Conservation (phyloP, 2,888 invertebrate genomes). For the Gerris lacustris region DNA sequence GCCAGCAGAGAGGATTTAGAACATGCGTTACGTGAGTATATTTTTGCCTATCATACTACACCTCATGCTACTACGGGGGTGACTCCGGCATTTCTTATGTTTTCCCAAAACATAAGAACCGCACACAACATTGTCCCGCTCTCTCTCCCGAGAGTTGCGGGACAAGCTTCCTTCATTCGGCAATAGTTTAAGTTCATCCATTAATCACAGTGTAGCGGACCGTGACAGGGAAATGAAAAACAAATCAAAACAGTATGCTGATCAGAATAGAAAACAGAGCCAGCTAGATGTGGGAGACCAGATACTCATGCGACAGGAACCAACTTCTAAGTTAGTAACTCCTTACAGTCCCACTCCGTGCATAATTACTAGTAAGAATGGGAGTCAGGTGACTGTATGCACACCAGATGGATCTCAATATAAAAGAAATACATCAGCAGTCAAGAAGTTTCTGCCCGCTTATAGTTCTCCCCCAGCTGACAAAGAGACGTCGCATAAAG, state of each 20-base stretch:
- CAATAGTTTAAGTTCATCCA: neutral
- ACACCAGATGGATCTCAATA: neutral
- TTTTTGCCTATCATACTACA: neutral
- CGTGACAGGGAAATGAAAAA: neutral
- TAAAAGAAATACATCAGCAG: neutral
- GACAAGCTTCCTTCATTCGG: neutral
- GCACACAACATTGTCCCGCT: no score
- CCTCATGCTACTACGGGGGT: neutral
- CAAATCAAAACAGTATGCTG: neutral
- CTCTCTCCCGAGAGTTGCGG: neutral
- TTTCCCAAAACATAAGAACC: no score
- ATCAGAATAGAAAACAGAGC: neutral
- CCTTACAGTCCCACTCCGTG: neutral
- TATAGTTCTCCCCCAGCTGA: no score
- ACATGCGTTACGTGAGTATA: neutral
- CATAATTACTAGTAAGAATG: neutral
- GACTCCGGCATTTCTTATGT: neutral
- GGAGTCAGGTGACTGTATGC: neutral
- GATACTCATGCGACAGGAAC: neutral
- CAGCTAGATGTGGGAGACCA: neutral
- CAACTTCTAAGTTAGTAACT: neutral
- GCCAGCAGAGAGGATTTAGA: slow-evolving; percentile 7
- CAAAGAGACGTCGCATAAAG: no score
- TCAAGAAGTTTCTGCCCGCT: neutral
- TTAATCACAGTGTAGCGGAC: neutral